Evolutionary conservation across 2,113 vertebrate genomes (phyloP).

Genomic region (Hemiprocne comata): DNA sequence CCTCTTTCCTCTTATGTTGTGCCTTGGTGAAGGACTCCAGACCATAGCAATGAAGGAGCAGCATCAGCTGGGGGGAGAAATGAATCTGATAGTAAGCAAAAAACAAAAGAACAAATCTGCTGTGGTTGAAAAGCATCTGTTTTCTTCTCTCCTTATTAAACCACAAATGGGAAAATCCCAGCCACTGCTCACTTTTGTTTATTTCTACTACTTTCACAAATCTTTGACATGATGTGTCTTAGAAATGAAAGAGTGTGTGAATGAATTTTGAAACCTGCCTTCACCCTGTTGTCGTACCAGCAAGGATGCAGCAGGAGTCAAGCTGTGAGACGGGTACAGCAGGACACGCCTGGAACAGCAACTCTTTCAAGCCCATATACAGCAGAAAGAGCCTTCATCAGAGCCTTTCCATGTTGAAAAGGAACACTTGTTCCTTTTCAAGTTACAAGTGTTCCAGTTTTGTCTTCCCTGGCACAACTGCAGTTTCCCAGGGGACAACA

Average conservation of each 20-base stretch:
- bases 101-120: neutral
- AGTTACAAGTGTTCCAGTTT: neutral
- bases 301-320: neutral
- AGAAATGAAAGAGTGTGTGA: neutral
- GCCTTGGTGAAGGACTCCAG: neutral
- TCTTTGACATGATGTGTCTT: neutral
- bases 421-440: too few species aligned
- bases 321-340: neutral
- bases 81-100: neutral
- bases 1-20: neutral
- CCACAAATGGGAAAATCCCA: slow-evolving; percentile 50
- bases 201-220: neutral
- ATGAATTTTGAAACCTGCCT: neutral
- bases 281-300: neutral
- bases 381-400: neutral
- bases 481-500: neutral
- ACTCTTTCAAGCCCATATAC: neutral
- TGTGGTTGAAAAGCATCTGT: neutral
- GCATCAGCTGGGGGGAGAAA: neutral
- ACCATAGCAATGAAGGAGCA: neutral
- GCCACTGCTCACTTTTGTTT: neutral
- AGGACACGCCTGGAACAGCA: neutral
- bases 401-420: neutral
- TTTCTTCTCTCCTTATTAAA: slow-evolving; percentile 24
- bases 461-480: neutral